phyloP scores from a whole-genome alignment of 1,140 invertebrate genomes.

The Pogonomyrmex californicus region DNA sequence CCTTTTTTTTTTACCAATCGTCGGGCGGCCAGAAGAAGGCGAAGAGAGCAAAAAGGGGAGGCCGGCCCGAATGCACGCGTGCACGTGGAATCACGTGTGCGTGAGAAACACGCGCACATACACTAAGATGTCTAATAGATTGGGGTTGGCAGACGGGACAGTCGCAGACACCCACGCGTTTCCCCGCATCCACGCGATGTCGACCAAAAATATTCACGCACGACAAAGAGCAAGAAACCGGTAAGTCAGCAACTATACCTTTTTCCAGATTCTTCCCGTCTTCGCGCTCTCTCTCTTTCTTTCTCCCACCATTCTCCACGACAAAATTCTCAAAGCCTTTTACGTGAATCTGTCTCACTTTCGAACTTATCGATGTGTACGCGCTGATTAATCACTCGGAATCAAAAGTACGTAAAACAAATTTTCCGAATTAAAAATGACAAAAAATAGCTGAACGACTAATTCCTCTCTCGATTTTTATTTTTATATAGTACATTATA shows the following conservation, averaged over 20 bases:
- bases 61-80: constrained; percentile 42
- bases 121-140: constrained; percentile 72
- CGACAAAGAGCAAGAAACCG: constrained; percentile 80
- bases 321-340: constrained; percentile 23
- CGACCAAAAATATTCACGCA: constrained; percentile 79
- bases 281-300: constrained; percentile 47
- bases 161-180: constrained; percentile 78
- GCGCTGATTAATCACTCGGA: neutral
- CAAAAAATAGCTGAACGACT: neutral
- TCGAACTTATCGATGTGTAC: constrained; percentile 19
- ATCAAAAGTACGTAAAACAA: neutral
- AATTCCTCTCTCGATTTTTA: neutral
- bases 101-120: constrained; percentile 56
- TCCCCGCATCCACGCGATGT: constrained; percentile 72
- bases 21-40: constrained; percentile 53
- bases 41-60: constrained; percentile 55
- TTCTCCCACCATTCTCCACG: constrained; percentile 36
- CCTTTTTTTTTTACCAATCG: constrained; percentile 30
- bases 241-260: constrained; percentile 73
- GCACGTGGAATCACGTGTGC: constrained; percentile 42
- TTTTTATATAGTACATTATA: neutral
- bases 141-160: constrained; percentile 75
- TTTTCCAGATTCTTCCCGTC: constrained; percentile 69
- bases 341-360: constrained; percentile 5
- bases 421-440: neutral